Evolutionary conservation across 2,113 vertebrate species (phyloP).

Genomic region (Rhodinocichla rosea): DNA sequence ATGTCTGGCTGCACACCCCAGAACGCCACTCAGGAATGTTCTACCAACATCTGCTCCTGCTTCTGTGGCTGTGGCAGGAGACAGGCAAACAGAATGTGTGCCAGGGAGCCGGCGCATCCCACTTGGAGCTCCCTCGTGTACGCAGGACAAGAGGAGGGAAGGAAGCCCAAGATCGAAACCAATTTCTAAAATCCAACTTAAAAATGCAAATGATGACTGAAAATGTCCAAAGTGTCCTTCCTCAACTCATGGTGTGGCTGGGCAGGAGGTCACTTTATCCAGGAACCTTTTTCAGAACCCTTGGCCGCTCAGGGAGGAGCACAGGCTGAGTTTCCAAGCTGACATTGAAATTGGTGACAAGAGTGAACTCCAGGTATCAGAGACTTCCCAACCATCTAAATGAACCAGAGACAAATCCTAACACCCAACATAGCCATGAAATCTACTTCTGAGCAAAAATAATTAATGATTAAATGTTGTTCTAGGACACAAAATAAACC

Average conservation of each 20-base stretch:
- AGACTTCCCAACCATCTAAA: background rate
- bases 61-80: background rate
- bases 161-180: background rate
- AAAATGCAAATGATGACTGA: background rate
- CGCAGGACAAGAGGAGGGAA: background rate
- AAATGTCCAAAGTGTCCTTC: background rate
- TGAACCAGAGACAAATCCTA: background rate
- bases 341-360: background rate
- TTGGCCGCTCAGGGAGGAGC: background rate
- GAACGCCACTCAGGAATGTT: slow-evolving; percentile 6
- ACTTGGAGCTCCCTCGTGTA: background rate
- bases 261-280: background rate
- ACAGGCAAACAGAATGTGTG: background rate
- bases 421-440: background rate
- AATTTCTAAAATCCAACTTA: background rate
- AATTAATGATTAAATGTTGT: background rate
- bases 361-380: background rate
- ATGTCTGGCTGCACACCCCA: slow-evolving; percentile 35
- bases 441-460: background rate
- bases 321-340: background rate
- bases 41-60: slow-evolving; percentile 46
- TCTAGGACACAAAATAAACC: too few species aligned
- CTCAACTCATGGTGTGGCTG: background rate
- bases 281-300: background rate
- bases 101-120: background rate